These are phyloP conservation scores for Thalassophryne amazonica DNA, from an alignment of 2,797 vertebrate genomes.

Conservation along the genomic window DNA sequence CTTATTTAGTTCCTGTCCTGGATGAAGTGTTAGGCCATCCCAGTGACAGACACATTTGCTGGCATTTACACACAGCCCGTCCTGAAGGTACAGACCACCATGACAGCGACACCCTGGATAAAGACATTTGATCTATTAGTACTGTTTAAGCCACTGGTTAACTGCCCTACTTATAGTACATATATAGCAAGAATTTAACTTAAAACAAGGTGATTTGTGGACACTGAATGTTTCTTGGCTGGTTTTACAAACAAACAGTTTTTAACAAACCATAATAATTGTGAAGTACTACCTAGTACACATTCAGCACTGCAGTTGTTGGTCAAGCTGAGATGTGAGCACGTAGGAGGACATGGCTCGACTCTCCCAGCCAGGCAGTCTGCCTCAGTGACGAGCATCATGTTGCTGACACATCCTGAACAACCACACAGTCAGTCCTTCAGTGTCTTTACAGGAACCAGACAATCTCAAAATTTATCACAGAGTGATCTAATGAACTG, in stretches of 20 bases:
- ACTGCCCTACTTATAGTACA: neutral
- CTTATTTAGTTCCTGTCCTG: constrained; percentile 64
- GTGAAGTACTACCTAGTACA: constrained; percentile 69
- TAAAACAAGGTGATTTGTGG: too few relatives aligned
- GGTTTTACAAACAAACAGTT: neutral
- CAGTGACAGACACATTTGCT: constrained; percentile 81
- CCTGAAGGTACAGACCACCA: constrained; percentile 75
- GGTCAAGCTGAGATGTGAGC: constrained; percentile 73
- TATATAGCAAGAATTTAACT: neutral
- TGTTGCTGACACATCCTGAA: constrained; percentile 75
- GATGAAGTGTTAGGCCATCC: constrained; percentile 58
- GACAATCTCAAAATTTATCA: neutral
- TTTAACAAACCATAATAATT: too few relatives aligned
- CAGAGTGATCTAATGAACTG: neutral
- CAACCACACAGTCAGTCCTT: too few relatives aligned
- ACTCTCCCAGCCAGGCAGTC: constrained; percentile 73
- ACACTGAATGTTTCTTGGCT: too few relatives aligned
- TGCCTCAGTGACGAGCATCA: constrained; percentile 71
- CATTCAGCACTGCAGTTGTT: constrained; percentile 77
- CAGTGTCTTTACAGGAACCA: too few relatives aligned
- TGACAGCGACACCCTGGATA: constrained; percentile 84
- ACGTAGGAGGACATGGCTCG: constrained; percentile 78
- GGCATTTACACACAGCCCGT: constrained; percentile 75
- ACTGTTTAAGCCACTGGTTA: neutral
- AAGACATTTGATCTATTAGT: neutral